Evolutionary conservation across 2,797 vertebrate species (phyloP).

Genomic region (Salarias fasciatus): DNA sequence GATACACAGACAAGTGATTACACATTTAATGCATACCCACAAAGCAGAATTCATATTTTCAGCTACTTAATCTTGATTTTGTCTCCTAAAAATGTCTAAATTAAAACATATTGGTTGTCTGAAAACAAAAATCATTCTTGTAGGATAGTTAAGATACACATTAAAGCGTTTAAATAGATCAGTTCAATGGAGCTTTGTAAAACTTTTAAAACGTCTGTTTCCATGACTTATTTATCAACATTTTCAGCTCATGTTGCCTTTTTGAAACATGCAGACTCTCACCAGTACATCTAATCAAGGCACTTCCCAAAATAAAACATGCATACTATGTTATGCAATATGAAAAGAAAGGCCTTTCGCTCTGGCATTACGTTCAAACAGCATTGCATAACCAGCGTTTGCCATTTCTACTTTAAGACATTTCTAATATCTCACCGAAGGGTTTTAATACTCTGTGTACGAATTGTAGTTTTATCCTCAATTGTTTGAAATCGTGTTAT

Average conservation of each 20-base stretch:
- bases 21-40: too few relatives aligned
- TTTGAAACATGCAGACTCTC: conserved; percentile 15
- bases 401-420: conserved; percentile 28
- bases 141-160: conserved; percentile 39
- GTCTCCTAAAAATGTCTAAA: too few relatives aligned
- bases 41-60: too few relatives aligned
- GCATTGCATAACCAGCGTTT: conserved; percentile 30
- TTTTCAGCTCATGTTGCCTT: conserved; percentile 20
- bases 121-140: conserved; percentile 21
- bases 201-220: conserved; percentile 32
- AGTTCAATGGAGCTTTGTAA: conserved; percentile 12
- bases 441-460: conserved; percentile 18
- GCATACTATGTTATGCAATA: conserved; percentile 40
- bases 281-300: conserved; percentile 35
- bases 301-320: conserved; percentile 46
- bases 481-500: conserved; percentile 33
- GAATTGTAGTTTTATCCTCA: conserved; percentile 18
- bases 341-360: conserved; percentile 21
- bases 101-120: too few relatives aligned
- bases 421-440: conserved; percentile 22
- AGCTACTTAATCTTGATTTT: too few relatives aligned
- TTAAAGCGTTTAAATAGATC: conserved; percentile 38
- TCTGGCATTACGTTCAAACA: conserved; percentile 23
- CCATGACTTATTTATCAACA: conserved; percentile 59
- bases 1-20: too few relatives aligned